Evolutionary conservation across 2,113 vertebrate species (phyloP).

Genomic region (Bufo gargarizans): DNA sequence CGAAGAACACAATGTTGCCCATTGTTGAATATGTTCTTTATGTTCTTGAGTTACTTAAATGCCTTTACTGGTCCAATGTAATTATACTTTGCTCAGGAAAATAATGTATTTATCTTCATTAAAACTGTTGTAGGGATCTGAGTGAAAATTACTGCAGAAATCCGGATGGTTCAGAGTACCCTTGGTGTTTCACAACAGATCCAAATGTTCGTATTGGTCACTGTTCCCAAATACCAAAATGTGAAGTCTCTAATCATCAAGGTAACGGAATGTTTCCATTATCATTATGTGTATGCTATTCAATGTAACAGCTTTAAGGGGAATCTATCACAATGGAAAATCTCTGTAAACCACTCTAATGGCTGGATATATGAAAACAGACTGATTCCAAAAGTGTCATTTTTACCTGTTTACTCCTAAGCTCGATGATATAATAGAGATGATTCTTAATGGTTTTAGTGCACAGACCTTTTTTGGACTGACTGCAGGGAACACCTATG

Average conservation of each 20-base stretch:
- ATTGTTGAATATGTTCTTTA: too few species aligned
- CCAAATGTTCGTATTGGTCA: conserved; percentile 86
- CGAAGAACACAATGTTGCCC: too few species aligned
- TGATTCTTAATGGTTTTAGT: too few species aligned
- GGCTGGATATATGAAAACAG: too few species aligned
- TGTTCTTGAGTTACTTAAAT: not conserved
- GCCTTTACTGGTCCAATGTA: not conserved
- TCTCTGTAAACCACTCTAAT: too few species aligned
- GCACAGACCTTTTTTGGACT: too few species aligned
- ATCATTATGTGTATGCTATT: not conserved
- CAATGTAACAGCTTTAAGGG: not conserved
- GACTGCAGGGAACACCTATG: too few species aligned
- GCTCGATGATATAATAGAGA: too few species aligned
- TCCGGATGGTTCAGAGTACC: conserved; percentile 92
- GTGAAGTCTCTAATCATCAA: conserved; percentile 75
- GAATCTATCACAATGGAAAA: too few species aligned
- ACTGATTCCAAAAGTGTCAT: too few species aligned
- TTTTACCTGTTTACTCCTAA: too few species aligned
- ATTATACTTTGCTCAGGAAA: not conserved
- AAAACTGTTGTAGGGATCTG: conserved; percentile 82
- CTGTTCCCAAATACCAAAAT: conserved; percentile 93
- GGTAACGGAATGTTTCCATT: conserved; percentile 66
- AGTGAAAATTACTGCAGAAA: conserved; percentile 97
- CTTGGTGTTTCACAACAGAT: conserved; percentile 97
- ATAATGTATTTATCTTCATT: not conserved